Base-by-base conservation (phyloP, 1,140 invertebrate genomes). In the Ceratina calcarata region DNA sequence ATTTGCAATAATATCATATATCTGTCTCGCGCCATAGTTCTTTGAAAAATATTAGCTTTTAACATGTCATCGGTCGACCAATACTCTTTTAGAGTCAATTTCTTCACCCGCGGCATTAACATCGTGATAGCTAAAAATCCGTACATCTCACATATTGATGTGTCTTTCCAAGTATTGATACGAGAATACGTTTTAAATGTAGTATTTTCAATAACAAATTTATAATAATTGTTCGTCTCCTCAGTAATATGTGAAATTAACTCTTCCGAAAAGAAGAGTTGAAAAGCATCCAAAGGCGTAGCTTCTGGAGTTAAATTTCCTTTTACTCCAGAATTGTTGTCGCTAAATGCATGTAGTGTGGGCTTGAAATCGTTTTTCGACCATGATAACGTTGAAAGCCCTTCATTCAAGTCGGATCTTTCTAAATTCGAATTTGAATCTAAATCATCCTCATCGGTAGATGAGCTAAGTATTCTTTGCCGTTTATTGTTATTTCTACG, bases 1-100 rank as follows among this genome's bases (percentile, higher is more conserved):
- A 69, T 80, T 65, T 69, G 10, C 10, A 80, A n/a, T 49, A 75
- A 69, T 58, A 68, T n/a, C n/a, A 62, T 51, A 18, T 71, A 81
- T 66, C 67, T 12, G 13, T 70, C 67, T 37, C 68, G n/a, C 15
- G 13, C n/a, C 61, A 77, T 77, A 49, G 45, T 51, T 72, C 58
- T 74, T 16, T 8, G 15, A 58, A 65, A 75, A 57, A 55, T 57
- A 18, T 80, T 22, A 24, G 71, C 75, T 80, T 65, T 69, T 16
- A 57, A 8, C 18, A 75, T 15, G 27, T 69, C 15, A 64, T 80
- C 53, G 3, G 58, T 80, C 2, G 62, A 32, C 20, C 69, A 80
- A 57, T 80, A 75, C 27, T 75, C 66, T 12, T 6, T 71, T 7
- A 77, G 6, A 61, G 61, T 27, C 15, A 70, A 0, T 78, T 78